These are phyloP conservation scores for Ophion obscuratus DNA, from an alignment of 2,888 invertebrate genomes.

Conservation along the genomic window DNA sequence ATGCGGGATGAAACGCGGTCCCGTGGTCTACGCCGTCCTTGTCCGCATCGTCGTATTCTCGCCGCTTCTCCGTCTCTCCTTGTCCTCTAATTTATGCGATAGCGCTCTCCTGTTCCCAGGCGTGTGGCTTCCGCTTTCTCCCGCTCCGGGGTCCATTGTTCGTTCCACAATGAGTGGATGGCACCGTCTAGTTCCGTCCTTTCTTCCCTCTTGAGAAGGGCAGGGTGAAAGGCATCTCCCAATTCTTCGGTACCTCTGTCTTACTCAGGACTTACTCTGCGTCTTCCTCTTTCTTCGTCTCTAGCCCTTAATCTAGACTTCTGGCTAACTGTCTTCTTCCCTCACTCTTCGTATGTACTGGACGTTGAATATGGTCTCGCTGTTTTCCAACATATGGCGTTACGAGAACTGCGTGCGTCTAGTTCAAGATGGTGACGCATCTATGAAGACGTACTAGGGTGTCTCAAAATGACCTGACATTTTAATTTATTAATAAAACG, in stretches of 20 bases:
- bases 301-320: slow-evolving; percentile 6
- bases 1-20: slow-evolving; percentile 73
- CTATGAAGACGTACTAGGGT: no score
- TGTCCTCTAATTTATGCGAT: slow-evolving; percentile 78
- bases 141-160: slow-evolving; percentile 75
- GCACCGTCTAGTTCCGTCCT: slow-evolving; percentile 51
- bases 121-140: slow-evolving; percentile 71
- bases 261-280: slow-evolving; percentile 20
- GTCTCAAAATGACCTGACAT: no score
- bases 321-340: no score
- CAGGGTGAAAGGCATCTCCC: not conserved
- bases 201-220: not conserved
- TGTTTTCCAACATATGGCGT: no score
- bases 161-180: slow-evolving; percentile 73
- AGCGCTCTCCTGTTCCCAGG: slow-evolving; percentile 69
- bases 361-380: no score
- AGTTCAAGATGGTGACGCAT: no score
- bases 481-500: no score
- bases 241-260: not conserved
- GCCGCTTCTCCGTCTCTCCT: not conserved
- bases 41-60: not conserved
- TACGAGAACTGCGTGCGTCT: no score
- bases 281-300: slow-evolving; percentile 1
- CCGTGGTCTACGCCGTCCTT: slow-evolving; percentile 55
- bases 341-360: no score